Base-by-base conservation (phyloP, 2,888 invertebrate species). In the Microctonus hyperodae region DNA sequence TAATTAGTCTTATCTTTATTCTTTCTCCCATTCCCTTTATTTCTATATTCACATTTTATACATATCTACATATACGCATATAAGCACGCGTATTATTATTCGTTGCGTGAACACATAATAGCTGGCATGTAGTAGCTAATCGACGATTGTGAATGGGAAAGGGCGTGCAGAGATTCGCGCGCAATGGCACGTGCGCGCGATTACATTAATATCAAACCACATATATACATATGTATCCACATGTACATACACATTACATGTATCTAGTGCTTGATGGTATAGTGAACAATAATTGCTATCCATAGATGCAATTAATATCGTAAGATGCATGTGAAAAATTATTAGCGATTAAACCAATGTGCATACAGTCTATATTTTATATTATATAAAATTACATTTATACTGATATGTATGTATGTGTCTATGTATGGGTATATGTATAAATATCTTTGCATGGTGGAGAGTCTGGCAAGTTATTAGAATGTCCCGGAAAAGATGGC, bases 401-500 rank as follows among this genome's bases (percentile, higher is more conserved):
- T 53, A 53, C 9, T n/a, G 28, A n/a, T 28, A 53, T 28, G 9
- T 10, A 13, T 60, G 53, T 59, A 44, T 9, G 51, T 59, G 40
- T 51, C 20, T 35, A 44, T 63, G 33, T 67, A 59, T 51, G 22
- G 6, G 37, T 53, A 51, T 55, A 55, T 44, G 11, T 31, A 28
- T 48, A 33, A 25, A 50, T 53, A 48, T 53, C 44, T 65, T 31
- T 28, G 62, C 22, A 40, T 44, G n/a, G 28, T 31, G 74, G 74
- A 76, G 77, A 76, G 70, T 76, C 74, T 78, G 16, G 79, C 79
- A 80, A 84, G 82, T 84, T 84, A 84, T 84, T 83, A 83, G 84
- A 84, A 84, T 84, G 82, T 83, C 81, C 83, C 84, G 84, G 84
- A 84, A 84, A 84, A 84, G 84, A 84, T 84, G 84, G 83, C 83